Evolutionary conservation across 2,113 vertebrate genomes (phyloP).

Genomic region (Thryonomys swinderianus): DNA sequence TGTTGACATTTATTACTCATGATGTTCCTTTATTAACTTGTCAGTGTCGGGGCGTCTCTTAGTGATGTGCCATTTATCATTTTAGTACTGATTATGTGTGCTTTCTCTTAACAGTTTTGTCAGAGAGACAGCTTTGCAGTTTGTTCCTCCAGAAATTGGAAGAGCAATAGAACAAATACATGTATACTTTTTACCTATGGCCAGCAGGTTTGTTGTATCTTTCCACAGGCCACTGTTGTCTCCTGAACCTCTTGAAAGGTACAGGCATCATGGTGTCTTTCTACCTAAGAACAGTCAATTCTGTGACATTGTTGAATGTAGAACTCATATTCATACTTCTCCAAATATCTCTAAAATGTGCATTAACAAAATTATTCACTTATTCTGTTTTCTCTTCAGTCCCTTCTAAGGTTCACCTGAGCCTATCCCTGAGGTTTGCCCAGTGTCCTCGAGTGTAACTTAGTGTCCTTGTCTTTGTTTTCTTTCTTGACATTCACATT

Average conservation of each 20-base stretch:
- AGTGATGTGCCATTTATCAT: background rate
- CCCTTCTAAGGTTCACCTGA: too few species aligned
- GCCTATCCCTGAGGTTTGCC: background rate
- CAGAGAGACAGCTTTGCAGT: background rate
- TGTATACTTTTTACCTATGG: background rate
- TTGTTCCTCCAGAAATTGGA: background rate
- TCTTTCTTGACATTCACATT: background rate
- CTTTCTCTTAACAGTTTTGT: background rate
- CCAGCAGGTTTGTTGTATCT: background rate
- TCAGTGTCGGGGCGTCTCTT: background rate
- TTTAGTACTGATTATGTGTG: background rate
- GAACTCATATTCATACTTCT: background rate
- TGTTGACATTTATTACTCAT: background rate
- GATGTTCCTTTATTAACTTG: background rate
- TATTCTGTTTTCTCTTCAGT: background rate
- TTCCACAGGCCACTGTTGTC: background rate
- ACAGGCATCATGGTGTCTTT: background rate
- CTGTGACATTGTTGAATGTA: background rate
- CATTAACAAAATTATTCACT: background rate
- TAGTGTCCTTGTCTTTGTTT: background rate
- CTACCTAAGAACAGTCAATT: background rate
- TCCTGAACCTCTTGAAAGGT: background rate
- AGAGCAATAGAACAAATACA: background rate
- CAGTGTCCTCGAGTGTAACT: background rate
- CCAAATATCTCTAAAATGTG: background rate